Conservation (phyloP, 2,888 invertebrate species). For the Dynastes grantii region DNA sequence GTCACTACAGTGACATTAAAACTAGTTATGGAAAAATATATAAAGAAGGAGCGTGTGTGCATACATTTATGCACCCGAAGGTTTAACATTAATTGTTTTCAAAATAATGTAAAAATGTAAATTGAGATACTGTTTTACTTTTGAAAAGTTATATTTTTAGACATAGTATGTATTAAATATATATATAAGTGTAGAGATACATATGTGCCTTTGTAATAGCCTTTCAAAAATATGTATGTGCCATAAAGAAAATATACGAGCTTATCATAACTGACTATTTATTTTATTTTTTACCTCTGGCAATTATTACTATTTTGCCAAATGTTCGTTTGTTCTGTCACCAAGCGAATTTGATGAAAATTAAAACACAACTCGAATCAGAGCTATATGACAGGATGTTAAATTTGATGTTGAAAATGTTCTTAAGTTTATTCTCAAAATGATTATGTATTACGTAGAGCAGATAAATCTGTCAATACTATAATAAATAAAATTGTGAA, state of each 20-base stretch:
- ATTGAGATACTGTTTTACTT: slow-evolving; percentile 14
- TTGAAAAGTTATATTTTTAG: slow-evolving; percentile 23
- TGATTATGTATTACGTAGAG: no score
- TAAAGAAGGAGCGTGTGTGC: not conserved
- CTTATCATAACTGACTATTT: slow-evolving; percentile 6
- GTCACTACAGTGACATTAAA: not conserved
- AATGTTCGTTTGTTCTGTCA: no score
- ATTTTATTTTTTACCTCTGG: not conserved
- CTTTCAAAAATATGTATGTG: slow-evolving; percentile 41
- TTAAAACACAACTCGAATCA: no score
- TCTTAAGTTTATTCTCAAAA: no score
- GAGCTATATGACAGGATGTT: no score
- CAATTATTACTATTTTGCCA: not conserved
- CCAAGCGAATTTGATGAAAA: no score
- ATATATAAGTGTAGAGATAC: slow-evolving; percentile 8
- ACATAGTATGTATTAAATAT: slow-evolving; percentile 18
- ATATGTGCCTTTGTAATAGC: slow-evolving; percentile 40
- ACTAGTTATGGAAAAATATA: not conserved
- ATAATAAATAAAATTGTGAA: no score
- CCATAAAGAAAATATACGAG: slow-evolving; percentile 44
- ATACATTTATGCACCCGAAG: not conserved
- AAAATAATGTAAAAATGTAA: slow-evolving; percentile 1
- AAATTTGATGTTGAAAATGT: no score
- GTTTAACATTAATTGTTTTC: not conserved
- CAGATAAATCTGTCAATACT: no score